These are phyloP conservation scores for Sula dactylatra DNA, from an alignment of 2,113 vertebrate genomes.

Conservation along the genomic window DNA sequence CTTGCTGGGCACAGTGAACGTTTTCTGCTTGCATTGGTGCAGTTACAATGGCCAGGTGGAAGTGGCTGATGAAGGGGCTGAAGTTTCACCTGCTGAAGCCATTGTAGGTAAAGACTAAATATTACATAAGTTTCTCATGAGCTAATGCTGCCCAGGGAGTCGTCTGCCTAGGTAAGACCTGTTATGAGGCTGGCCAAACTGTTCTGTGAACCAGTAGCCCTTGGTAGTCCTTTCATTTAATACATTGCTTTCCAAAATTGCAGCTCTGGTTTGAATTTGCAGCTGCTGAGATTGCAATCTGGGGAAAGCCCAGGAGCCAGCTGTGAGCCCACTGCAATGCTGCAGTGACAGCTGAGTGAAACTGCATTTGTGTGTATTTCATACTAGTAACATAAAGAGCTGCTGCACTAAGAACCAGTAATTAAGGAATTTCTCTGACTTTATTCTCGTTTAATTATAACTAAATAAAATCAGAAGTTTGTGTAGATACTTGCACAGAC, in stretches of 20 bases:
- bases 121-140: background rate
- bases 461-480: background rate
- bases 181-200: background rate
- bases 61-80: background rate
- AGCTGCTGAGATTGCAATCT: background rate
- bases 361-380: background rate
- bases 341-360: background rate
- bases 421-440: background rate
- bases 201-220: background rate
- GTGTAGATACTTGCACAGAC: background rate
- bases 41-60: background rate
- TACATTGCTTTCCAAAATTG: background rate
- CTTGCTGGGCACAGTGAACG: background rate
- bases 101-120: background rate
- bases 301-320: background rate
- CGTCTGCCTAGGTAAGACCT: fast-evolving
- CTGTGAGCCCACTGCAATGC: background rate
- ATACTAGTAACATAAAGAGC: background rate
- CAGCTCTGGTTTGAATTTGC: background rate
- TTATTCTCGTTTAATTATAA: background rate
- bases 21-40: background rate
- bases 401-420: background rate
- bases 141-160: background rate
- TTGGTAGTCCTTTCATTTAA: background rate
- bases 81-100: background rate